Evolutionary conservation across 2,888 invertebrate genomes (phyloP).

Genomic region (Xestia sexstrigata): DNA sequence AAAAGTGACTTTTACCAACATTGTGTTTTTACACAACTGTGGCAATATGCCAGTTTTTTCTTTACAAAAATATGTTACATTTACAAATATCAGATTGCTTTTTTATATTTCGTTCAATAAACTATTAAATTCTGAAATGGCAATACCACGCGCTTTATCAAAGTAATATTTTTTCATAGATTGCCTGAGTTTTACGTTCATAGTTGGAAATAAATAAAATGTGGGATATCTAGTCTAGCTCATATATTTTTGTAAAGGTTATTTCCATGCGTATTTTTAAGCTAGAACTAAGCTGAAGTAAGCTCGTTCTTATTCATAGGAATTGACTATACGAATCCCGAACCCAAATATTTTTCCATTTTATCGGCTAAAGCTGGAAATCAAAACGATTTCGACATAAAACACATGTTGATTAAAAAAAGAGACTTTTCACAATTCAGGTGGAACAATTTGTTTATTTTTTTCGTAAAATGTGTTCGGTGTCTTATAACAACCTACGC

Average conservation of each 20-base stretch:
- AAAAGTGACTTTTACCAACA: constrained; percentile 15
- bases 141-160: constrained; percentile 8
- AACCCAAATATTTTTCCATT: not conserved
- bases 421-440: not conserved
- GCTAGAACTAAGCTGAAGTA: not conserved
- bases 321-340: not conserved
- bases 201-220: constrained; percentile 14
- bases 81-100: constrained; percentile 8
- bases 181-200: not conserved
- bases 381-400: not conserved
- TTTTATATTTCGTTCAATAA: constrained; percentile 39
- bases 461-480: not conserved
- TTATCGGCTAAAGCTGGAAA: not conserved
- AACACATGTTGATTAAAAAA: not conserved
- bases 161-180: constrained; percentile 13
- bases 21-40: constrained; percentile 5
- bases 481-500: no score
- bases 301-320: not conserved
- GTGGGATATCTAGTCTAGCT: not conserved
- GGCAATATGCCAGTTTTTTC: constrained; percentile 40
- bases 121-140: constrained; percentile 32
- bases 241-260: not conserved
- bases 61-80: not conserved
- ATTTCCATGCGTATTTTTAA: constrained; percentile 9
- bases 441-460: no score